Evolutionary conservation across 2,797 vertebrate genomes (phyloP), one percentile per base, ranked within the genome.

Genomic region (Falco cherrug): DNA sequence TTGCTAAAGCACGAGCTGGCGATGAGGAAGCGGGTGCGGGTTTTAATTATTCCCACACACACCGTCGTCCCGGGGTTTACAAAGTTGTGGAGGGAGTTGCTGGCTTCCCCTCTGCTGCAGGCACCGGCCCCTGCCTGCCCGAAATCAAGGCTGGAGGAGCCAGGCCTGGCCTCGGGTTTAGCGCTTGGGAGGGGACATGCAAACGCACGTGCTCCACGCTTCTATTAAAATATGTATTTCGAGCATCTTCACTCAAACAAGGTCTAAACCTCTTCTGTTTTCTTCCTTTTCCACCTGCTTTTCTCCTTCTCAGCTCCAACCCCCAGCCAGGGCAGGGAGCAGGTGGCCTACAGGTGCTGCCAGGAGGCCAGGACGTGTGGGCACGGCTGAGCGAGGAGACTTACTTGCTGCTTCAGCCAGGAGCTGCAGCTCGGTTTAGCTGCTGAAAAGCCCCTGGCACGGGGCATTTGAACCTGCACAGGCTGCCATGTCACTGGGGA

Each of bases 131-230:
- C 41, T 15, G 41, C 41, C 15, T 41, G 41, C 41, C 41, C 15
- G 41, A 5, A 21, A 9, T 13, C 21, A 9, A 31, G 60, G 60
- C 39, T 73, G 39, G 37, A 29, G 28, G 33, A 87, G 39, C 51
- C 54, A 25, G 77, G 84, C 87, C 87, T 37, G 84, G 22, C 60
- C 47, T 16, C 1, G 0, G 33, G 2, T 39, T 7, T 33, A 18
- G 37, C 3, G 0, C 29, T 53, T 24, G 2, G 65, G 19, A 70
- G 22, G 16, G 16, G 16, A 80, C n/a, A 51, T 19, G 20, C 41
- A 26, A 18, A 37, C 20, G 6, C 41, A 1, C 37, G 1, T 0
- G 1, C 41, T 47, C 48, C 28, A 14, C 26, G 0, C 50, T 60
- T 22, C 16, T 56, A 2, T 24, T 89, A 28, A 78, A 78, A 65